Base-by-base conservation (phyloP, 2,888 invertebrate species). In the Synergus gifuensis region DNA sequence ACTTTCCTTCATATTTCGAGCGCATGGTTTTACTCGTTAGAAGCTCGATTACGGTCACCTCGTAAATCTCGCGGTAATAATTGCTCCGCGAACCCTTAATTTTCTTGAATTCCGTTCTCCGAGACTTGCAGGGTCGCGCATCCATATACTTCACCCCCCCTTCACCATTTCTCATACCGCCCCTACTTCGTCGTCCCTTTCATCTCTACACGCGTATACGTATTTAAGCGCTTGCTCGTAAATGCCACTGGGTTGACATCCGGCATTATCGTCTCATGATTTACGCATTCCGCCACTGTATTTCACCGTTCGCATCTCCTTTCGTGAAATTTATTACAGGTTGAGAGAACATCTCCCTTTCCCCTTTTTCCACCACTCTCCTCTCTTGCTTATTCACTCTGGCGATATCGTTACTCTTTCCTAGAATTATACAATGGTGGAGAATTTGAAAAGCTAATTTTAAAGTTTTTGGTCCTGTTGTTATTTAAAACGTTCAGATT, bases 231-330 rank as follows among this genome's bases (percentile, higher is more conserved):
- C 78, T 83, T 79, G 83, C 87, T 89, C 88, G 88, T 88, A 87
- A 90, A 90, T 88, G 89, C 87, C 54, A 85, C 84, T 85, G 85
- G 85, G 81, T 87, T 87, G 89, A 88, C 89, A 88, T 89, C 89
- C 90, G 88, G 89, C 89, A 88, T 90, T 90, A 90, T 90, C 89
- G 89, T 88, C 83, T 85, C 83, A 86, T 89, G 90, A 90, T 90
- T 90, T 90, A 90, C 88, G 87, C 83, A 86, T 86, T 84, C 85
- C 87, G 85, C 88, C 83, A 88, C 87, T 89, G 88, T 89, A 89
- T 89, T 88, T 89, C 87, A 88, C 85, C 88, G 86, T 87, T 89
- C 87, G 88, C 88, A 88, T 89, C 89, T 89, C 87, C 88, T 89
- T 89, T 88, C 87, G 85, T 82, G 81, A 88, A 89, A 90, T 89